Base-by-base conservation (phyloP, 1,140 invertebrate species). In the Branchinecta lynchi region DNA sequence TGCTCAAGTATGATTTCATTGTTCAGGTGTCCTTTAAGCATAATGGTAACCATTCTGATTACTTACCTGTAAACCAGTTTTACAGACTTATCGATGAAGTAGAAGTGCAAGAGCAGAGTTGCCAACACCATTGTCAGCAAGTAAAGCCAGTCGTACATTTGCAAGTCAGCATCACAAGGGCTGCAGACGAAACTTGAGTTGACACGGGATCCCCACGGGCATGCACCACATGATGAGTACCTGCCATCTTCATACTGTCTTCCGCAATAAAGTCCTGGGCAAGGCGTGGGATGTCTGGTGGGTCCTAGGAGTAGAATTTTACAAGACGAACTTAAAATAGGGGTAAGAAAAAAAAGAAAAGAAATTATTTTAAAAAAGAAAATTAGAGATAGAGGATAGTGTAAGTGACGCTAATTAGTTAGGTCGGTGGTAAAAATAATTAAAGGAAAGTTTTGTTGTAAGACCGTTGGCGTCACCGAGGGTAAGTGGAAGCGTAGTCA, bases 71-170 rank as follows among this genome's bases (percentile, higher is more conserved):
- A 60, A 15, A 20, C 51, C 17, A 60, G 51, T 60, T 60, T 60
- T 15, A 60, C 51, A 20, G 51, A 60, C 51, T 60, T 60, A 60
- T 60, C 51, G 17, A 60, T 60, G 17, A 60, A 60, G 51, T 60
- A 60, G 51, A 60, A 60, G 17, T 60, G 51, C 17, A 60, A 20
- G 2, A 60, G 51, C 12, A 60, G 12, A 15, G 51, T 60, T 20
- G 17, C 17, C 17, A 60, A 6, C 17, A 60, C 51, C 12, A 60
- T 20, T 15, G 51, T 60, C 17, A 60, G 6, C 17, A 60, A 20
- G 17, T 60, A 60, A 20, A 60, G 17, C 12, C 12, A 60, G 51
- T 6, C 51, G 17, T 60, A 60, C 17, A 20, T 20, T 60, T 2
- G 51, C 51, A 60, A 20, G 3, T 60, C 51, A 60, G 51, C 17